A percentile compares a stretch with the other conserved stretches of the same genome.
Evolutionary conservation across 2,888 invertebrate species (phyloP).

Genomic region (Drosophila ustulata): DNA sequence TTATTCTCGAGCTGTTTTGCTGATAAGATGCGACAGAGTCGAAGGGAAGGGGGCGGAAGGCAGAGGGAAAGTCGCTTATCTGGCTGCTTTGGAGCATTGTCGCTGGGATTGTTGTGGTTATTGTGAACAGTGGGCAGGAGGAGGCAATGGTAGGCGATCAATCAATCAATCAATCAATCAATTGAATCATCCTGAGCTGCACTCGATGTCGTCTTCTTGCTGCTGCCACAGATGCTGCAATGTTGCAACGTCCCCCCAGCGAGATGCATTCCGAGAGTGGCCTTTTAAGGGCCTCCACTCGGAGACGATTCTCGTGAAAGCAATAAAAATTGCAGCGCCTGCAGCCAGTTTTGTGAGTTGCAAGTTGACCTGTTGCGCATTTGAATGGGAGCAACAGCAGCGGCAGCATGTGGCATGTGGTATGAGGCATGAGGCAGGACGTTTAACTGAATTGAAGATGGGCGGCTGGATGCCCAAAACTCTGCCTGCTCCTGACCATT

Average conservation of each 20-base stretch:
- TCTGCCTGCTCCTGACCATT: constrained; percentile 65
- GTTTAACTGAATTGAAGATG: constrained; percentile 9
- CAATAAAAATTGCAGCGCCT: constrained; percentile 81
- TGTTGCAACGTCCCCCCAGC: constrained; percentile 13
- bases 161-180: constrained; percentile 73
- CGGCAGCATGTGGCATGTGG: background rate
- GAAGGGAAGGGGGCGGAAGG: background rate
- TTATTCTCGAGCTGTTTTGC: background rate
- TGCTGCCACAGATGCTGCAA: background rate
- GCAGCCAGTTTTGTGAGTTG: constrained; percentile 32
- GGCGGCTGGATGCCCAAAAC: constrained; percentile 50
- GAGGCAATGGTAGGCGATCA: constrained; percentile 35
- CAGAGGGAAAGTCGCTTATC: constrained; percentile 9
- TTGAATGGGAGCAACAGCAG: constrained; percentile 64
- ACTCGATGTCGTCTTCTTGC: background rate
- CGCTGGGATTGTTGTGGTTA: constrained; percentile 9
- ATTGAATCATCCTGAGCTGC: constrained; percentile 66
- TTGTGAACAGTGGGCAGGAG: constrained; percentile 1
- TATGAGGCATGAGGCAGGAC: background rate
- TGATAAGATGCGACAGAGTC: constrained; percentile 16
- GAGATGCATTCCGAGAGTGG: constrained; percentile 31
- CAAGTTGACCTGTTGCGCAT: constrained; percentile 71
- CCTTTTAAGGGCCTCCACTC: constrained; percentile 67
- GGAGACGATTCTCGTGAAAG: constrained; percentile 74
- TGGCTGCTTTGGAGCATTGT: constrained; percentile 1